Evolutionary conservation across 1,140 invertebrate species (phyloP), one percentile per base, ranked within the genome.

Genomic region (Dendroctonus valens): DNA sequence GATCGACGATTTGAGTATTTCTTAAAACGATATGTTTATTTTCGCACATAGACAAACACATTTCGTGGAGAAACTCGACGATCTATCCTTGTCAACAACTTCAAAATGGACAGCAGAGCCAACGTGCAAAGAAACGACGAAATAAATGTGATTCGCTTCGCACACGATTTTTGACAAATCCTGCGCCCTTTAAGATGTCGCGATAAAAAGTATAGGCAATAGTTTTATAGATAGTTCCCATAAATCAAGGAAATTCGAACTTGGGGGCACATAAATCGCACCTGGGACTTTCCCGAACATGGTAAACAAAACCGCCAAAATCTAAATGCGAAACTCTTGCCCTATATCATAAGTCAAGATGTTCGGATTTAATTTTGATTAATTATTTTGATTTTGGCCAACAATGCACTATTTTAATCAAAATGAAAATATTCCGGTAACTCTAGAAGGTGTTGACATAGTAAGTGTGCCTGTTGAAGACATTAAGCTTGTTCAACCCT

Each of bases 261-360:
- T 74, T 73, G 67, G 72, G 67, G 70, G 60, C 70, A 73, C 74
- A 77, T 77, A 77, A 77, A 77, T 77, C 73, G 74, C 75, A 77
- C 74, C 72, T 77, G 75, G 70, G 74, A 73, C 74, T 72, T 69
- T 39, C 38, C 49, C 9, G 11, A 15, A 12, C 26, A 58, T 37
- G n/a, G 51, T 39, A 41, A 55, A 64, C 62, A 64, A 53, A 15
- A 54, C 62, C 12, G 62, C 52, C 57, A 48, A 59, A 40, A 15
- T 59, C 57, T 59, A 9, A n/a, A 64, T 55, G 52, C 26, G 39
- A 64, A 64, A 15, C 37, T 55, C 41, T 38, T n/a, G 37, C 53
- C 39, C 38, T 40, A 40, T 40, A 41, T n/a, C 53, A 41, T 55
- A 55, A 55, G n/a, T 55, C 53, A 55, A 55, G 26, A 9, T n/a